Evolutionary conservation across 2,888 invertebrate species (phyloP).

Genomic region (Amphipoea lucens): DNA sequence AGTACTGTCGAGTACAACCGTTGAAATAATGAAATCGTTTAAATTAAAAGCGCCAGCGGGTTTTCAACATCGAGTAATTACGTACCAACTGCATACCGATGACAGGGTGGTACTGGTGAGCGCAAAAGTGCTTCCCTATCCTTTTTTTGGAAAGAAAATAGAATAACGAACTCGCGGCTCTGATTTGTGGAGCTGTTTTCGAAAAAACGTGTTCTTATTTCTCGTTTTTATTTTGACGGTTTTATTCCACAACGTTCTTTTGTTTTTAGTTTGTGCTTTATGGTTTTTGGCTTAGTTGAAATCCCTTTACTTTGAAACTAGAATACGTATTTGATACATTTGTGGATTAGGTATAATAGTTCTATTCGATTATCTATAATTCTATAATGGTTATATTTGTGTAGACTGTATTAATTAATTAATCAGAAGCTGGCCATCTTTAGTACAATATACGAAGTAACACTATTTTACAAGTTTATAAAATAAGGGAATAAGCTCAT

Average conservation of each 20-base stretch:
- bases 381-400: too few relatives aligned
- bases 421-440: neutral
- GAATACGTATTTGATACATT: neutral
- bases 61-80: conserved; percentile 69
- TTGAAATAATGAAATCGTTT: conserved; percentile 69
- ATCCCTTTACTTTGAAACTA: neutral
- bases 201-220: conserved; percentile 27
- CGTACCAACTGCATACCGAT: conserved; percentile 67
- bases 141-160: conserved; percentile 56
- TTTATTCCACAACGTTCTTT: neutral
- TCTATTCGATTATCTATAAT: neutral
- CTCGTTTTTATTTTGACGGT: conserved; percentile 25
- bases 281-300: neutral
- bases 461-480: neutral
- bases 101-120: conserved; percentile 68
- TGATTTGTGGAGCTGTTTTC: conserved; percentile 51
- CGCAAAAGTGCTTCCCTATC: conserved; percentile 60
- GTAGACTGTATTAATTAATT: neutral
- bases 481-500: neutral
- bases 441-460: neutral
- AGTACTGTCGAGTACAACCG: conserved; percentile 69
- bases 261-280: conserved; percentile 1
- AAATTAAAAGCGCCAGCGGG: conserved; percentile 70
- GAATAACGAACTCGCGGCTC: conserved; percentile 59
- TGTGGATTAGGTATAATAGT: neutral